Evolutionary conservation across 2,113 vertebrate genomes (phyloP).

Genomic region (Dasypus novemcinctus): DNA sequence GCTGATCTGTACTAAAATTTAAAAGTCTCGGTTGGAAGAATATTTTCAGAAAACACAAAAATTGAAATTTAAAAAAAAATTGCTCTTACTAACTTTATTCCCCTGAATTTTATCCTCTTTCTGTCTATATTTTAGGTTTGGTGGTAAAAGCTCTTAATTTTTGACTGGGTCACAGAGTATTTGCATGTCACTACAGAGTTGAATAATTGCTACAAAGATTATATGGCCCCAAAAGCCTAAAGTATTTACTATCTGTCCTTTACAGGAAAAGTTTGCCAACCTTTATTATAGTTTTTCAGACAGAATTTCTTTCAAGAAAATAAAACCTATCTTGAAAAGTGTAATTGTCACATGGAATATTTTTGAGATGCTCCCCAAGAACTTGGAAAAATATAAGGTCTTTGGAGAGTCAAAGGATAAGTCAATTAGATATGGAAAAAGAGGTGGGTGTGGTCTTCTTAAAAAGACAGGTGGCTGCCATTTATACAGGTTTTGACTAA

Average conservation of each 20-base stretch:
- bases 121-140: background rate
- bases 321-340: slow-evolving; percentile 35
- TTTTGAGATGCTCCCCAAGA: background rate
- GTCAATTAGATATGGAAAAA: background rate
- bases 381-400: background rate
- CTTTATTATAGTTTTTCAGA: background rate
- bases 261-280: too few relatives aligned
- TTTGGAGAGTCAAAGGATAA: background rate
- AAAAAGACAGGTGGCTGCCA: background rate
- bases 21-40: slow-evolving; percentile 19
- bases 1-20: background rate
- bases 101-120: background rate
- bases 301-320: slow-evolving; percentile 15
- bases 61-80: slow-evolving; percentile 5
- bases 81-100: background rate
- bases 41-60: background rate
- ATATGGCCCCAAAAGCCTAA: background rate
- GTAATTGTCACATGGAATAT: background rate
- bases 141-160: background rate
- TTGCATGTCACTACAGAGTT: background rate
- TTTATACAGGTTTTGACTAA: background rate
- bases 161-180: background rate
- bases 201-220: background rate
- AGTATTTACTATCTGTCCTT: background rate
- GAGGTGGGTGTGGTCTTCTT: background rate